Percentiles rank a stretch among this genome's conserved stretches.
These are phyloP conservation scores for Macrophya annulata DNA, from an alignment of 2,888 invertebrate genomes.

Conservation along the genomic window DNA sequence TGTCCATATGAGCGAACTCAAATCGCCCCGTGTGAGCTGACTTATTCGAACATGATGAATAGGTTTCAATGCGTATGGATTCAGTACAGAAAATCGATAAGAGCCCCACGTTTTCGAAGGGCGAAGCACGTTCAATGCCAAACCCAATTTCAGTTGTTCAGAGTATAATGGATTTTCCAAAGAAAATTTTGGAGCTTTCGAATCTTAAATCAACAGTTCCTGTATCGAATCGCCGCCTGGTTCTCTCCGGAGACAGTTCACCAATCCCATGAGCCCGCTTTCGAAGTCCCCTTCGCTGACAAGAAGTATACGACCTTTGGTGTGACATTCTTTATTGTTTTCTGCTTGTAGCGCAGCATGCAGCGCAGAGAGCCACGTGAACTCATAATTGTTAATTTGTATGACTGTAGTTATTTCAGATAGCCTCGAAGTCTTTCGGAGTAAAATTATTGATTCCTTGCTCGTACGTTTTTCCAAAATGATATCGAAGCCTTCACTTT, in stretches of 20 bases:
- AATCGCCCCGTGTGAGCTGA: constrained; percentile 89
- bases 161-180: constrained; percentile 85
- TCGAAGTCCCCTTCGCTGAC: constrained; percentile 85
- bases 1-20: constrained; percentile 89
- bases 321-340: constrained; percentile 78
- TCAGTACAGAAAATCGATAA: constrained; percentile 89
- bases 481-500: constrained; percentile 62
- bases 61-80: constrained; percentile 79
- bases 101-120: constrained; percentile 86
- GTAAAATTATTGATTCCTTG: constrained; percentile 66
- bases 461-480: constrained; percentile 68
- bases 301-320: constrained; percentile 83
- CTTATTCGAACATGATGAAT: constrained; percentile 89
- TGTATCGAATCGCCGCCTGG: constrained; percentile 83
- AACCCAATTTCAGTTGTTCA: constrained; percentile 86
- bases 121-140: constrained; percentile 88
- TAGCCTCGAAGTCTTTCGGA: constrained; percentile 63
- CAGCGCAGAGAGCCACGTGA: constrained; percentile 76
- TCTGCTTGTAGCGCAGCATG: constrained; percentile 70
- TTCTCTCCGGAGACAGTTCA: constrained; percentile 92
- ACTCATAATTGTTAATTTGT: constrained; percentile 70
- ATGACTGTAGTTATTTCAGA: constrained; percentile 70
- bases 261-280: constrained; percentile 94
- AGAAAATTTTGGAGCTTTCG: constrained; percentile 85
- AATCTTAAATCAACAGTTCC: constrained; percentile 83